A percentile compares a stretch with the other conserved stretches of the same genome.
Conservation (phyloP, 2,888 invertebrate genomes). For the Drosophila fulvimacula region DNA sequence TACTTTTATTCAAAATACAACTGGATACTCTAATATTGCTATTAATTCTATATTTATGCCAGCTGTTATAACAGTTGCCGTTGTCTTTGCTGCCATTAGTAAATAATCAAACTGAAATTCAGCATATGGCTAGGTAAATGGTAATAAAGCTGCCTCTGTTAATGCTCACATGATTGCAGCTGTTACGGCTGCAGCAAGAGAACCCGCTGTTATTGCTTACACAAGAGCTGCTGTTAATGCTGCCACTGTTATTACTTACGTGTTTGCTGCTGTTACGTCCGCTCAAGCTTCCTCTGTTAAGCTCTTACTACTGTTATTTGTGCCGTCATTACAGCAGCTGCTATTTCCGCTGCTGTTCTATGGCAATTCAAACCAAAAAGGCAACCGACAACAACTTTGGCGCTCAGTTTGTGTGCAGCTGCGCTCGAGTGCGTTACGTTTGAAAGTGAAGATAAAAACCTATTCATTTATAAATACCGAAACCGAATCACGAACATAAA, state of each 20-base stretch:
- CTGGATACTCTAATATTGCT: not conserved
- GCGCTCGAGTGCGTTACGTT: conserved; percentile 60
- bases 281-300: not conserved
- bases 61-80: too few species aligned
- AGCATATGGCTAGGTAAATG: not conserved
- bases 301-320: not conserved
- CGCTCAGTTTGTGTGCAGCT: conserved; percentile 63
- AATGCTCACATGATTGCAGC: not conserved
- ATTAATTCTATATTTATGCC: not conserved
- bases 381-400: conserved; percentile 43
- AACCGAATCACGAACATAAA: conserved; percentile 4
- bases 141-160: not conserved
- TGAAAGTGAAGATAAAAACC: conserved; percentile 16
- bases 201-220: not conserved
- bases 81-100: not conserved
- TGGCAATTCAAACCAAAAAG: conserved; percentile 58
- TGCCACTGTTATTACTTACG: not conserved
- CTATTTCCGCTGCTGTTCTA: conserved; percentile 3
- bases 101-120: not conserved
- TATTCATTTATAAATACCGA: not conserved
- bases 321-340: conserved; percentile 15
- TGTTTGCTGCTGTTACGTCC: not conserved
- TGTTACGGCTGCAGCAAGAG: not conserved
- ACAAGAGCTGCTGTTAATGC: not conserved
- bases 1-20: not conserved